Evolutionary conservation across 92 coral and sea anemone genomes (phyloP).

Genomic region (Parazoanthus atlanticus): DNA sequence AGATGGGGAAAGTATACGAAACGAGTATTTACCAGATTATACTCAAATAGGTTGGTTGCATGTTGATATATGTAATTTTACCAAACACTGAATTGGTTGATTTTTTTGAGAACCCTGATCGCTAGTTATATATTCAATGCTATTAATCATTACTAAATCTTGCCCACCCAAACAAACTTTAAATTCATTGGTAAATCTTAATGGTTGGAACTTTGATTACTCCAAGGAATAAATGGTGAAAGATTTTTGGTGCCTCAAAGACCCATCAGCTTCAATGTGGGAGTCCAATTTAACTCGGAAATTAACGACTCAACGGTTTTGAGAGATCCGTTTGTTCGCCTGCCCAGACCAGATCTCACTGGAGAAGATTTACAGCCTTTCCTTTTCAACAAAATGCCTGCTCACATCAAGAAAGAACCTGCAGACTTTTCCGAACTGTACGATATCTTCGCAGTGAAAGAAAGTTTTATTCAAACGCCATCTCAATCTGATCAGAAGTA

Average conservation of each 20-base stretch:
- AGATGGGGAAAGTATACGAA: not conserved
- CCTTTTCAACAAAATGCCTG: not conserved
- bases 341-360: not conserved
- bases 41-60: slow-evolving; percentile 5
- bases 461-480: not conserved
- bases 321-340: not conserved
- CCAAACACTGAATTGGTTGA: slow-evolving; percentile 15
- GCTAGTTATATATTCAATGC: slow-evolving; percentile 15
- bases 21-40: not conserved
- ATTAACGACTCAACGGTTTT: not conserved
- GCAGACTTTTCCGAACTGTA: slow-evolving; percentile 18
- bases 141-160: slow-evolving; percentile 9
- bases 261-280: slow-evolving; percentile 11
- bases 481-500: not conserved
- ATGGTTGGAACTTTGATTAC: not conserved
- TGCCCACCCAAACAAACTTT: not conserved
- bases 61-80: slow-evolving; percentile 25
- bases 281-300: slow-evolving; percentile 1
- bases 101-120: not conserved
- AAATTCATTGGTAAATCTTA: not conserved
- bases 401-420: slow-evolving; percentile 1
- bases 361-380: not conserved
- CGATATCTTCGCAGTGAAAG: not conserved
- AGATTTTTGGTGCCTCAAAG: not conserved
- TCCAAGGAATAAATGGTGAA: not conserved